Percentiles rank a stretch among this genome's conserved stretches.
These are phyloP conservation scores for Cyrtonyx montezumae DNA, from an alignment of 2,113 vertebrate species.

Conservation along the genomic window DNA sequence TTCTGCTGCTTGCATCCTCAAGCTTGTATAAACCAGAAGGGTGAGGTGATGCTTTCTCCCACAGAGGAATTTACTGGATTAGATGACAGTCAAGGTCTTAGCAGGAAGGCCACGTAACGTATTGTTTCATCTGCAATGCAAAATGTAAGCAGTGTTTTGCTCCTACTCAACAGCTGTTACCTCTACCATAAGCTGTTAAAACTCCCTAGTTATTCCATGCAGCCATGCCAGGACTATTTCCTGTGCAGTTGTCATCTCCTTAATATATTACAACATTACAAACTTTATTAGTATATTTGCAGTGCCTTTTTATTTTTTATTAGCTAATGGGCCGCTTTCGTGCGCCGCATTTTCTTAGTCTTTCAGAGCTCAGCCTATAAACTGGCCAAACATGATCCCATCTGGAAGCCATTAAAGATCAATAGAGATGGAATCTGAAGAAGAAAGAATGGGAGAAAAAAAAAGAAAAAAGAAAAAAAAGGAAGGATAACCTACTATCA, in stretches of 20 bases:
- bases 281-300: slow-evolving; percentile 74
- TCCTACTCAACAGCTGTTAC: slow-evolving; percentile 45
- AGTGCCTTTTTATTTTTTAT: slow-evolving; percentile 71
- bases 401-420: slow-evolving; percentile 81
- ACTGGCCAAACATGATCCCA: slow-evolving; percentile 67
- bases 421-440: slow-evolving; percentile 72
- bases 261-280: slow-evolving; percentile 66
- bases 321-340: slow-evolving; percentile 59
- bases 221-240: slow-evolving; percentile 58
- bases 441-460: slow-evolving; percentile 12
- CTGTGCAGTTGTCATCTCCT: slow-evolving; percentile 55
- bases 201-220: slow-evolving; percentile 9
- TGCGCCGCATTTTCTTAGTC: slow-evolving; percentile 56
- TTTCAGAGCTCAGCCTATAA: slow-evolving; percentile 67
- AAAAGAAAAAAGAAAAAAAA: neutral
- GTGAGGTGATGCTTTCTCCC: neutral
- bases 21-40: neutral
- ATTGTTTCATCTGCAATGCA: neutral
- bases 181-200: slow-evolving; percentile 39
- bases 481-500: slow-evolving; percentile 36
- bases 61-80: slow-evolving; percentile 29
- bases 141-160: slow-evolving; percentile 39
- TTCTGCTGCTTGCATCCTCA: neutral
- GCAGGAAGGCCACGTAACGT: neutral
- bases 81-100: slow-evolving; percentile 20